These are phyloP conservation scores for Rhabdophis nuchalis DNA, from an alignment of 2,797 vertebrate species.

Conservation along the genomic window DNA sequence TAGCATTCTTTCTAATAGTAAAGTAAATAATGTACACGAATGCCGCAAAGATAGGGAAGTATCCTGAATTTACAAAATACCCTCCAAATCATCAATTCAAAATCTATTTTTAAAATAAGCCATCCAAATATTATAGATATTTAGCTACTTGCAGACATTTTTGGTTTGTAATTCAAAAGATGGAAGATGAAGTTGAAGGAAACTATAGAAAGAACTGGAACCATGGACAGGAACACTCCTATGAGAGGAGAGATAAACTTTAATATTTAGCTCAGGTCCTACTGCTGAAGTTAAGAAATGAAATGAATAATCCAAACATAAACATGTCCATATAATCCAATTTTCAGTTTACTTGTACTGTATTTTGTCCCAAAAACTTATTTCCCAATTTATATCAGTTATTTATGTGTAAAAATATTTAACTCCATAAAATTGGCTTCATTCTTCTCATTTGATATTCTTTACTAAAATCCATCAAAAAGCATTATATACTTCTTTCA, in stretches of 20 bases:
- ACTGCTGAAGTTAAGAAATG: background rate
- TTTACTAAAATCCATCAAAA: slow-evolving; percentile 30
- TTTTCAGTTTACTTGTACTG: background rate
- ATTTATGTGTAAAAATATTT: background rate
- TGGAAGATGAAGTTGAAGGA: background rate
- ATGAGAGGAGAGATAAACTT: background rate
- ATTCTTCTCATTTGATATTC: background rate
- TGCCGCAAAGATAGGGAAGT: background rate
- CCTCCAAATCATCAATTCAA: background rate
- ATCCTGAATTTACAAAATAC: background rate
- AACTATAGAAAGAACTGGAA: background rate
- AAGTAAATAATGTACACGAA: background rate
- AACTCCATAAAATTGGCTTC: background rate
- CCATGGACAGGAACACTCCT: background rate
- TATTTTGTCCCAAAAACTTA: background rate
- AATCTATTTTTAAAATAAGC: background rate
- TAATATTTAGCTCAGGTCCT: background rate
- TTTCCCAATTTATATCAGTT: background rate
- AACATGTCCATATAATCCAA: background rate
- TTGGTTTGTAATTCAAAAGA: background rate
- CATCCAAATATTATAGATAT: background rate
- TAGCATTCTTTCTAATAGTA: background rate
- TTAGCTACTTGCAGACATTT: background rate
- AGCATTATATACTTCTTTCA: slow-evolving; percentile 42
- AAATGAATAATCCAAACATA: background rate